Conservation (phyloP, 1,140 invertebrate species). For the Pygmarrhopalites habei region DNA sequence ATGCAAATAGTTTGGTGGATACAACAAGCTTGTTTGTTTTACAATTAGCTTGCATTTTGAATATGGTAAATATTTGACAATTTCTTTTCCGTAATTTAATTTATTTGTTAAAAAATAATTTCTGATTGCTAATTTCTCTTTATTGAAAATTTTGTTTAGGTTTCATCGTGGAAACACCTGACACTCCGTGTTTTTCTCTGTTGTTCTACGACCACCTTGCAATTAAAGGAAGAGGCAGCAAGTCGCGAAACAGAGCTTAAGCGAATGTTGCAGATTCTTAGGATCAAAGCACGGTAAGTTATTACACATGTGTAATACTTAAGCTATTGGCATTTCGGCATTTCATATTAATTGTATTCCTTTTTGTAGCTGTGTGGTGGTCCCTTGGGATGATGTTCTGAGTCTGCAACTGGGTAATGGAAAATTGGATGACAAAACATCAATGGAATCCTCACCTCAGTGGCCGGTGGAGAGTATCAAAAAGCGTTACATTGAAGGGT, state of each 20-base stretch:
- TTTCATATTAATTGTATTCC: no score
- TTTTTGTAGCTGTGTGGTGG: constrained; percentile 51
- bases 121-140: constrained; percentile 1
- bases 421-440: constrained; percentile 26
- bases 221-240: constrained; percentile 39
- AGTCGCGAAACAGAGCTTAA: constrained; percentile 29
- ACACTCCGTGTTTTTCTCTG: constrained; percentile 36
- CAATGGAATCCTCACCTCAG: constrained; percentile 28
- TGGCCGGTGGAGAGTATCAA: constrained; percentile 33
- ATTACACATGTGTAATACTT: no score
- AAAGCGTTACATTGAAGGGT: constrained; percentile 38
- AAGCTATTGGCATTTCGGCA: no score
- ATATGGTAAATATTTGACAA: constrained; percentile 73
- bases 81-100: no score
- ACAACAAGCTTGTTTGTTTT: constrained; percentile 88
- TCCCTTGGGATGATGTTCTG: constrained; percentile 49
- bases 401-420: constrained; percentile 27
- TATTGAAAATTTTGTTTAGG: constrained; percentile 13
- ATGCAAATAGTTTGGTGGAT: constrained; percentile 66
- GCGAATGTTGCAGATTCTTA: constrained; percentile 54
- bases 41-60: constrained; percentile 92
- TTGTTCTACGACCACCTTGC: constrained; percentile 40
- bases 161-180: constrained; percentile 32
- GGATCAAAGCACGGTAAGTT: constrained; percentile 54
- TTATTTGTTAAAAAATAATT: neutral